phyloP scores from a whole-genome alignment of 2,888 invertebrate species.

The Litoditis marina region DNA sequence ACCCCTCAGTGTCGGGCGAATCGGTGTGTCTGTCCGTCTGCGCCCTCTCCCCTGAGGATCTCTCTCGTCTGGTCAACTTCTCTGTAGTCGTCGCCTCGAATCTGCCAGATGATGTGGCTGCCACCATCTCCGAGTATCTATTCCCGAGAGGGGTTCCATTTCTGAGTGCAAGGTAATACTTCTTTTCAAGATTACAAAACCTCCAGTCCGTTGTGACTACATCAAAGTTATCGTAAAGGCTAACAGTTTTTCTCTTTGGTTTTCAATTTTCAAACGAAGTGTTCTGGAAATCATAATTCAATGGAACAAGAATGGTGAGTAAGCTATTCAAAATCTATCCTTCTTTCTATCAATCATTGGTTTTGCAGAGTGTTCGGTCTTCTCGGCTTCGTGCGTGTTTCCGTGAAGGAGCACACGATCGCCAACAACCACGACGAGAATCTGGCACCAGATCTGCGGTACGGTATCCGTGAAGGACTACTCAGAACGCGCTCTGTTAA shows the following conservation, averaged over 20 bases:
- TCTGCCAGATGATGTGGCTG: conserved; percentile 70
- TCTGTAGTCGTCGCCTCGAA: conserved; percentile 80
- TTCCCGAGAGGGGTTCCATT: conserved; percentile 49
- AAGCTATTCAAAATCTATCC: background rate
- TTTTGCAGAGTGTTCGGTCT: conserved; percentile 86
- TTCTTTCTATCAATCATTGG: conserved; percentile 2
- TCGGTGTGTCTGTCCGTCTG: conserved; percentile 66
- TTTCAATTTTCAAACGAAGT: too few relatives aligned
- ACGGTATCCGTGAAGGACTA: background rate
- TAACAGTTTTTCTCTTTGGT: too few relatives aligned
- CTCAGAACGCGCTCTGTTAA: too few relatives aligned
- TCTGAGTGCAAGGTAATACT: conserved; percentile 36
- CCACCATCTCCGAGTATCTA: conserved; percentile 36
- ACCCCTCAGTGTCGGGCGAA: conserved; percentile 48
- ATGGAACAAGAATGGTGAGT: too few relatives aligned
- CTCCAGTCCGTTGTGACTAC: too few relatives aligned
- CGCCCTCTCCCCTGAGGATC: conserved; percentile 7
- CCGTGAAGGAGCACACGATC: conserved; percentile 67
- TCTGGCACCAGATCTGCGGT: conserved; percentile 76
- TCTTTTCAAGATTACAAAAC: background rate
- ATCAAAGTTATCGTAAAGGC: too few relatives aligned
- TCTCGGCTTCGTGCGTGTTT: conserved; percentile 71
- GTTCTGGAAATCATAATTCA: too few relatives aligned
- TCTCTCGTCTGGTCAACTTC: conserved; percentile 23
- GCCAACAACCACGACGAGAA: conserved; percentile 94